phyloP scores from a whole-genome alignment of 2,113 vertebrate species.

The Nyctereutes procyonoides region DNA sequence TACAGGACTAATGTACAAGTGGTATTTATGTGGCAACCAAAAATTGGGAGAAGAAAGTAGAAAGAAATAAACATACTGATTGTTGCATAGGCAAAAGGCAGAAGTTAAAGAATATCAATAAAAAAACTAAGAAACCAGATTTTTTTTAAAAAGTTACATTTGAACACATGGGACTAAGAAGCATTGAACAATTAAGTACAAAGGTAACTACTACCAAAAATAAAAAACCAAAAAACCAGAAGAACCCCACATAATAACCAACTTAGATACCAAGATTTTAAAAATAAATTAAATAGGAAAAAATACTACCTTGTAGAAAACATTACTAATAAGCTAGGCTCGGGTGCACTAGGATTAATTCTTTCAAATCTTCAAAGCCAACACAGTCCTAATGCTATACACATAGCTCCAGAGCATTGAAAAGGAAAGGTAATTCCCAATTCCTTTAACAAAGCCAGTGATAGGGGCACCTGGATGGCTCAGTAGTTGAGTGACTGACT shows the following conservation, averaged over 20 bases:
- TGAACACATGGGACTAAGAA: background rate
- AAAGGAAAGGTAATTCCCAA: background rate
- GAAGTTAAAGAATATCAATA: background rate
- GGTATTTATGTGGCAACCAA: background rate
- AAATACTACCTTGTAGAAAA: background rate
- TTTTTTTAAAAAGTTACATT: background rate
- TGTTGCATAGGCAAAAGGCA: background rate
- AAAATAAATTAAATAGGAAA: background rate
- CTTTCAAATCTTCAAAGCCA: background rate
- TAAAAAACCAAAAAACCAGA: background rate
- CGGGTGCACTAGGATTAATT: background rate
- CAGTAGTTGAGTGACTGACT: too few species aligned
- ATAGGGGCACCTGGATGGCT: background rate
- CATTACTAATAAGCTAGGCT: background rate
- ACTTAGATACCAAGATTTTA: background rate
- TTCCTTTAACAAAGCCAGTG: background rate
- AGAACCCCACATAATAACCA: background rate
- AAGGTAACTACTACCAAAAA: background rate
- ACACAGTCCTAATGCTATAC: background rate
- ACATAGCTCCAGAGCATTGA: background rate
- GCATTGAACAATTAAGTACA: background rate
- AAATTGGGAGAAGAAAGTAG: background rate
- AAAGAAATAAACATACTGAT: background rate
- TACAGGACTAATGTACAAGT: background rate
- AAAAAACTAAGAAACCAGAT: constrained; percentile 4